A percentile compares a stretch with the other conserved stretches of the same genome.
Evolutionary conservation across 2,888 invertebrate genomes (phyloP).

Genomic region (Parnassius orleans): DNA sequence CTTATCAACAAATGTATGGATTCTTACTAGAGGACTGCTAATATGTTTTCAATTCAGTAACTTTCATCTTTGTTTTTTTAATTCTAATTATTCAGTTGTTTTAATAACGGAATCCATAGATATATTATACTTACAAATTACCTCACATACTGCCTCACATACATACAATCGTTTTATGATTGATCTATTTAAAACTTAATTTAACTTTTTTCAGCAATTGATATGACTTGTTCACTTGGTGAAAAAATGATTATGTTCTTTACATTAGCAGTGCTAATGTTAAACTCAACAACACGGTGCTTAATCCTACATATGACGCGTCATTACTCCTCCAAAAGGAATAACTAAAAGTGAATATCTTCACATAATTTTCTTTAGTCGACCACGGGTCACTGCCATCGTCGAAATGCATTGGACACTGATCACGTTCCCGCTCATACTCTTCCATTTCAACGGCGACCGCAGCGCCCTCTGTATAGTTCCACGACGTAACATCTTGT

Average conservation of each 20-base stretch:
- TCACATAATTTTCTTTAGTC: conserved; percentile 85
- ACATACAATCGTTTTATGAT: too few relatives aligned
- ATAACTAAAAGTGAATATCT: conserved; percentile 81
- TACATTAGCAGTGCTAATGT: neutral
- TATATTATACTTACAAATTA: too few relatives aligned
- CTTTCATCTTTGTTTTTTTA: too few relatives aligned
- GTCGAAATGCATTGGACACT: conserved; percentile 98
- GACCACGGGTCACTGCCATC: conserved; percentile 95
- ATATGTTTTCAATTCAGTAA: too few relatives aligned
- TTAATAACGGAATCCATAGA: too few relatives aligned
- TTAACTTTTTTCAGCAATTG: too few relatives aligned
- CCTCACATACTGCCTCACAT: too few relatives aligned
- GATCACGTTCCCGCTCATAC: conserved; percentile 95
- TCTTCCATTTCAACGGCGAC: conserved; percentile 95
- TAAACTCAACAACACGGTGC: conserved; percentile 37
- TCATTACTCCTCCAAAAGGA: conserved; percentile 63
- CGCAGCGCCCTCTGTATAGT: conserved; percentile 95
- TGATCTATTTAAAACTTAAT: too few relatives aligned
- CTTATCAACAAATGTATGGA: too few relatives aligned
- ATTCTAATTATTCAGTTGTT: too few relatives aligned
- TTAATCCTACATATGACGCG: conserved; percentile 40
- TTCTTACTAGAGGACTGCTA: too few relatives aligned
- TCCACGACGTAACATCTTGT: conserved; percentile 94
- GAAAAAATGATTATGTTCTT: neutral
- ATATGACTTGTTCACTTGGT: too few relatives aligned